A percentile compares a stretch with the other conserved stretches of the same genome.
These are phyloP conservation scores for Eucera pruinosa DNA, from an alignment of 2,888 invertebrate species.

Conservation along the genomic window DNA sequence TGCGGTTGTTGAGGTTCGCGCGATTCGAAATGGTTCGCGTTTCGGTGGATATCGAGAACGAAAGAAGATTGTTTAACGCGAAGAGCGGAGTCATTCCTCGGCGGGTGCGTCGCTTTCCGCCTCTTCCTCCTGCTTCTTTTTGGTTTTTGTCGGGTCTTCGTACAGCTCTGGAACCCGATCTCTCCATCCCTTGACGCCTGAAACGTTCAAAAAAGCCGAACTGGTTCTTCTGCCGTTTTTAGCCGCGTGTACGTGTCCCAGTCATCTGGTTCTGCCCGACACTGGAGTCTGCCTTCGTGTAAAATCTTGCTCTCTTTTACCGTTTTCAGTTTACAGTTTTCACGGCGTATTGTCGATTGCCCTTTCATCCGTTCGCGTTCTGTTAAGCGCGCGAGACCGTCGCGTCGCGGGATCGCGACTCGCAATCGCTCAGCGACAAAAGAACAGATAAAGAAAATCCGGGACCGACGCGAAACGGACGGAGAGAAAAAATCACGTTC, in stretches of 20 bases:
- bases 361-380: constrained; percentile 9
- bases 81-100: constrained; percentile 53
- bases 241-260: constrained; percentile 57
- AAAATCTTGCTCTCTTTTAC: constrained; percentile 57
- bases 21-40: background rate
- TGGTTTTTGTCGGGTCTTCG: constrained; percentile 79
- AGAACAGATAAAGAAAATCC: constrained; percentile 7
- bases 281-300: constrained; percentile 54
- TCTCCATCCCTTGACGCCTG: constrained; percentile 84
- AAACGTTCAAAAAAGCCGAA: constrained; percentile 79
- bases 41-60: background rate
- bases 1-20: background rate
- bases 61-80: constrained; percentile 17
- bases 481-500: constrained; percentile 7
- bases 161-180: constrained; percentile 83
- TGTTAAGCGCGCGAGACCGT: too few species aligned
- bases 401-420: too few species aligned
- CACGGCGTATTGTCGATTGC: constrained; percentile 13
- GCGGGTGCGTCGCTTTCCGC: constrained; percentile 48
- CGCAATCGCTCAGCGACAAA: constrained; percentile 19
- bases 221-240: constrained; percentile 54
- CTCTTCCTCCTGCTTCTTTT: constrained; percentile 73
- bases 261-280: constrained; percentile 59
- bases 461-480: background rate
- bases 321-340: constrained; percentile 49